Base-by-base conservation (phyloP, 1,140 invertebrate genomes). In the Drosophila orena region DNA sequence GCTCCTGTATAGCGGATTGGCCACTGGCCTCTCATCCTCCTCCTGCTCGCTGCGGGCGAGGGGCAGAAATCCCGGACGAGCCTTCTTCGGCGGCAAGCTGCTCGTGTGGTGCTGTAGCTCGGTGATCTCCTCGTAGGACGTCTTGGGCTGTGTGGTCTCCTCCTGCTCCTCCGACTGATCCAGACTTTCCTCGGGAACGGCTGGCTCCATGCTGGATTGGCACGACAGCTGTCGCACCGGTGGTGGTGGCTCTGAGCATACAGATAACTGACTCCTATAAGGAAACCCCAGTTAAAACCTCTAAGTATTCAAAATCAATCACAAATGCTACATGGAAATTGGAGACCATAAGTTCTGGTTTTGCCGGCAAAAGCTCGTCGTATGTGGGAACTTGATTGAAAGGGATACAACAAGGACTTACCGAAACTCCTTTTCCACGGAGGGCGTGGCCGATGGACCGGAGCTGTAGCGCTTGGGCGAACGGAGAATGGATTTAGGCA, bases 121-220 rank as follows among this genome's bases (percentile, higher is more conserved):
- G 27, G 58, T 61, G 49, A 75, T 68, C 65, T 89, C 77, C 37
- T 43, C 62, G 30, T 77, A 70, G 35, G 57, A 61, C 12, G 58
- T 42, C 57, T 24, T 79, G 34, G 77, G 40, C 22, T 37, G 59
- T 11, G 40, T 12, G 40, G 30, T 38, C 27, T 44, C 27, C 58
- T 55, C 60, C 24, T 43, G 37, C 20, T 58, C 46, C 6, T 56
- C 60, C 24, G 70, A 59, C 24, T 91, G 79, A 14, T 92, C 91
- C 14, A 81, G 37, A 15, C 55, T 78, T 54, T 92, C 91, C 71
- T 92, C 91, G n/a, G 89, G 88, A 14, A 92, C 61, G 0, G 90
- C 85, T 1, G 91, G 91, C 60, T 92, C 91, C 69, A 92, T 75
- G 71, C 91, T 92, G 5, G 90, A 91, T 56, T 92, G 91, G 14